A percentile compares a stretch with the other conserved stretches of the same genome.
Conservation (phyloP, 1,140 invertebrate genomes). For the Drosophila suzukii region DNA sequence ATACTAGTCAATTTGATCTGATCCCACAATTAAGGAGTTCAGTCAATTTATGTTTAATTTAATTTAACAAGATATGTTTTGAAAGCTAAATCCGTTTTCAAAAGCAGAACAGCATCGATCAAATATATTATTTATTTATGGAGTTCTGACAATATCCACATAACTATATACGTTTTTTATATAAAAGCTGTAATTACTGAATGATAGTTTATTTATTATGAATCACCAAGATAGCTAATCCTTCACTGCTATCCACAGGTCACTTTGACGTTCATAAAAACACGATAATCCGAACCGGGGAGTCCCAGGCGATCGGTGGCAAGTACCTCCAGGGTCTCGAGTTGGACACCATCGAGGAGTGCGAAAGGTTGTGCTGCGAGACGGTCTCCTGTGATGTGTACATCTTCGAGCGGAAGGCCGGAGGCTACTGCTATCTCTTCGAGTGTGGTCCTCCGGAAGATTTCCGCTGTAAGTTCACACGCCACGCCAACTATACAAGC, state of each 20-base stretch:
- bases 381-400: constrained; percentile 95
- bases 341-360: constrained; percentile 91
- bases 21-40: no score
- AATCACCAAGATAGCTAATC: background rate
- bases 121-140: no score
- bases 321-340: constrained; percentile 94
- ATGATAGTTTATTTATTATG: background rate
- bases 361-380: constrained; percentile 93
- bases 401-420: constrained; percentile 95
- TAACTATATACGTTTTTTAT: no score
- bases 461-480: constrained; percentile 96
- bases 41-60: no score
- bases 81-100: no score
- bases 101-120: no score
- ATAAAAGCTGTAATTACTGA: no score
- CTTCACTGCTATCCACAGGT: constrained; percentile 75
- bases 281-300: constrained; percentile 95
- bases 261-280: constrained; percentile 94
- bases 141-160: no score
- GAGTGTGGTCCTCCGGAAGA: constrained; percentile 94
- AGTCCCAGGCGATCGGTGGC: constrained; percentile 94
- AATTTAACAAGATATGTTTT: no score
- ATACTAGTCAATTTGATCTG: no score
- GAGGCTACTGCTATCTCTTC: constrained; percentile 96
- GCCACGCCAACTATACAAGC: constrained; percentile 95